phyloP scores from a whole-genome alignment of 92 coral and sea anemone genomes.

The Phymanthus crucifer region DNA sequence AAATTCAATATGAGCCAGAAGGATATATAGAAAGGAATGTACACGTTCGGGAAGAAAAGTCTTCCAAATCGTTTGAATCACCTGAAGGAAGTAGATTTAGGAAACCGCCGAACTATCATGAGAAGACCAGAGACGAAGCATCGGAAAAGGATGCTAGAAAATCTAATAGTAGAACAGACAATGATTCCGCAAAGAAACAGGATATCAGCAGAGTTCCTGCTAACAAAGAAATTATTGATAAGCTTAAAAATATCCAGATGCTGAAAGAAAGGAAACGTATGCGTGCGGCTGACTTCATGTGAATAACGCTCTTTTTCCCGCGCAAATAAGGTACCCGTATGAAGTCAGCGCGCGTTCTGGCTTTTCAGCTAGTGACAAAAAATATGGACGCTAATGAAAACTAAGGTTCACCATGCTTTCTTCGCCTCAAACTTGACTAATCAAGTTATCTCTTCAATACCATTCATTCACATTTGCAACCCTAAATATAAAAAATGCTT shows the following conservation, averaged over 20 bases:
- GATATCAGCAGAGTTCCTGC: constrained; percentile 27
- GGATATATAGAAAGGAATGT: constrained; percentile 6
- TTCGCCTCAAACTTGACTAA: too few relatives aligned
- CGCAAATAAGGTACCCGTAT: background rate
- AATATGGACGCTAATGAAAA: too few relatives aligned
- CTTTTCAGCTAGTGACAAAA: too few relatives aligned
- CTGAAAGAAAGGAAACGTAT: constrained; percentile 68
- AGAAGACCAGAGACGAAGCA: background rate
- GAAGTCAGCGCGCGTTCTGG: too few relatives aligned
- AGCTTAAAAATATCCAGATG: constrained; percentile 78
- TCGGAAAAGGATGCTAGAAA: background rate
- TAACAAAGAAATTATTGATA: constrained; percentile 74
- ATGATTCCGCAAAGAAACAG: background rate
- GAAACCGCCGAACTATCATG: background rate
- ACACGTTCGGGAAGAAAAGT: background rate
- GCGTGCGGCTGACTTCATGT: constrained; percentile 97
- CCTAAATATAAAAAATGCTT: too few relatives aligned
- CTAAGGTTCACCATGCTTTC: too few relatives aligned
- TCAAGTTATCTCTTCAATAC: too few relatives aligned
- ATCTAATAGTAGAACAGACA: background rate
- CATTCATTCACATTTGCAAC: too few relatives aligned
- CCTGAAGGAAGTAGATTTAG: background rate
- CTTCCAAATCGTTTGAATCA: background rate
- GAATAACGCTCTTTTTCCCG: constrained; percentile 1
- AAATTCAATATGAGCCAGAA: constrained; percentile 14